These are phyloP conservation scores for Hydractinia symbiolongicarpus DNA, from an alignment of 30 jellyfish, hydroid and myxozoan species.

Conservation along the genomic window DNA sequence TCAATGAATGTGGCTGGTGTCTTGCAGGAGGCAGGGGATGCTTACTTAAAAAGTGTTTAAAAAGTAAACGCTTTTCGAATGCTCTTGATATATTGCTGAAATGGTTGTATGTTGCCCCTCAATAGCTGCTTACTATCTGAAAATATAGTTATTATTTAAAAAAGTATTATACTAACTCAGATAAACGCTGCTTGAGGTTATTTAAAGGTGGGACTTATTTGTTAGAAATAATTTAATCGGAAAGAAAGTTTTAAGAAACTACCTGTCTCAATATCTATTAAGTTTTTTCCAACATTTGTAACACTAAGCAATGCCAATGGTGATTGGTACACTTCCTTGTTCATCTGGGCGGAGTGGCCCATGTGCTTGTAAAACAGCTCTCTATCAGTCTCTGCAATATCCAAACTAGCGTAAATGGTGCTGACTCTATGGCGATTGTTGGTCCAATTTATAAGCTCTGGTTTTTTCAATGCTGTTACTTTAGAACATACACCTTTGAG, in stretches of 20 bases:
- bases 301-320: neutral
- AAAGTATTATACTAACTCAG: no score
- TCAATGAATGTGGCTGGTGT: no score
- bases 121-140: no score
- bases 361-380: neutral
- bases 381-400: slow-evolving; percentile 1
- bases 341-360: neutral
- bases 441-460: neutral
- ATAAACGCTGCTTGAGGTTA: no score
- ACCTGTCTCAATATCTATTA: slow-evolving; percentile 1
- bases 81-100: no score
- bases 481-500: neutral
- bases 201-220: neutral
- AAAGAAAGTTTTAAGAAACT: no score
- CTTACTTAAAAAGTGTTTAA: no score
- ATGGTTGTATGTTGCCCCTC: no score
- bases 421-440: slow-evolving; percentile 11
- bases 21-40: no score
- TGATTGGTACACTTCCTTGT: slow-evolving; percentile 3
- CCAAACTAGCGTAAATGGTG: slow-evolving; percentile 5
- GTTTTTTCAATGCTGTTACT: neutral
- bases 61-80: no score
- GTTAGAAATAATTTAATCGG: neutral
- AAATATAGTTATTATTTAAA: no score
- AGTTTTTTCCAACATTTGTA: slow-evolving; percentile 6